These are phyloP conservation scores for Drosophila tani DNA, from an alignment of 1,140 invertebrate species.

Conservation along the genomic window DNA sequence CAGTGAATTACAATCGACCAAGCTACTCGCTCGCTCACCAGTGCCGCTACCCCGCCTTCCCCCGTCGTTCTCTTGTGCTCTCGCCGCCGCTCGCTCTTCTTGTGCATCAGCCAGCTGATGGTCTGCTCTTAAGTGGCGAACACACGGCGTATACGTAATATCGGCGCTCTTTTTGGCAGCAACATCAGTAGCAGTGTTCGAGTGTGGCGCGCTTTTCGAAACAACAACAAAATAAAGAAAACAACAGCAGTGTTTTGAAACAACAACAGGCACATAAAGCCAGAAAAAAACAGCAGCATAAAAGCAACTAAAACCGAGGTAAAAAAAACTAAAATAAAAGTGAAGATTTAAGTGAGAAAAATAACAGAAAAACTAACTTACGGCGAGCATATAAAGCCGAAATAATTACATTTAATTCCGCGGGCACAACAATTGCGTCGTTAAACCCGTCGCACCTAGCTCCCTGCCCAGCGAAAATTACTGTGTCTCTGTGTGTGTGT, in stretches of 20 bases:
- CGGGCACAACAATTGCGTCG: conserved; percentile 55
- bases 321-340: conserved; percentile 13
- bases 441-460: conserved; percentile 35
- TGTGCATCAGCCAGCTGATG: conserved; percentile 28
- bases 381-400: conserved; percentile 12
- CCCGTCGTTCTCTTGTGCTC: not conserved
- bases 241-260: conserved; percentile 9
- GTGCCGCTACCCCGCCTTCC: not conserved
- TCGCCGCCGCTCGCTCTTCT: conserved; percentile 1
- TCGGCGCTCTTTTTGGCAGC: conserved; percentile 18
- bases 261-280: conserved; percentile 15
- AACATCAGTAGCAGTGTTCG: conserved; percentile 30
- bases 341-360: not conserved
- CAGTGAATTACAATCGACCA: conserved; percentile 50
- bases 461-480: conserved; percentile 25
- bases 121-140: conserved; percentile 42
- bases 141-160: conserved; percentile 43
- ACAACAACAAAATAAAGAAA: not conserved
- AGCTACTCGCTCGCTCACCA: conserved; percentile 15
- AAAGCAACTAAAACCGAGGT: conserved; percentile 11
- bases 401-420: conserved; percentile 38
- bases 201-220: conserved; percentile 52
- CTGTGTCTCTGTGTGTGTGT: conserved; percentile 14
- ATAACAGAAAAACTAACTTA: conserved; percentile 7
- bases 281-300: conserved; percentile 9